A percentile compares a stretch with the other conserved stretches of the same genome.
phyloP scores from a whole-genome alignment of 2,888 invertebrate genomes.

The Achlya flavicornis region DNA sequence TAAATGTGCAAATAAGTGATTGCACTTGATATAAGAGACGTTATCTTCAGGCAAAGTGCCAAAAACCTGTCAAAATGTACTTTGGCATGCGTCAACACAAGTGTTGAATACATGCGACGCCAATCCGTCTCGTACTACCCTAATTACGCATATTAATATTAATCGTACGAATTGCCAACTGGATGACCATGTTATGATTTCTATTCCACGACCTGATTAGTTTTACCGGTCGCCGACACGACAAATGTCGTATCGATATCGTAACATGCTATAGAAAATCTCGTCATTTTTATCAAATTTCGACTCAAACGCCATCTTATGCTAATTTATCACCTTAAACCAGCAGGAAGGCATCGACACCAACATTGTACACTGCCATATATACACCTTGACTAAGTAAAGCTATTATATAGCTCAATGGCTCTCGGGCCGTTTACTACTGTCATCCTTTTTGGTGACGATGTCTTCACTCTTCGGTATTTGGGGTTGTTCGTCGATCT shows the following conservation, averaged over 20 bases:
- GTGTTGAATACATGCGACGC: conserved; percentile 2
- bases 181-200: not conserved
- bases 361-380: conserved; percentile 22
- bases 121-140: not conserved
- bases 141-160: not conserved
- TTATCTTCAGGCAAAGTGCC: not conserved
- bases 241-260: not conserved
- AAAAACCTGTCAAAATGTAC: not conserved
- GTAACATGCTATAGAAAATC: not conserved
- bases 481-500: conserved; percentile 44
- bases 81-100: not conserved
- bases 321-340: conserved; percentile 53
- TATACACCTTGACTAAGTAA: conserved; percentile 35
- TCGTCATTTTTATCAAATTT: not conserved
- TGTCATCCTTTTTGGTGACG: conserved; percentile 59
- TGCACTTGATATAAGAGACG: not conserved
- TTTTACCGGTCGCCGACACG: not conserved
- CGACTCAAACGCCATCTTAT: conserved; percentile 40
- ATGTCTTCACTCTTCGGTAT: conserved; percentile 64
- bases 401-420: conserved; percentile 49
- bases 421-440: conserved; percentile 67
- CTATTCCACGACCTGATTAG: not conserved
- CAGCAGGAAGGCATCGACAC: conserved; percentile 32
- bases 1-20: no score
- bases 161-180: conserved; percentile 14